Evolutionary conservation across 1,140 invertebrate genomes (phyloP), one percentile per base, ranked within the genome.

Genomic region (Drosophila sulfurigaster): DNA sequence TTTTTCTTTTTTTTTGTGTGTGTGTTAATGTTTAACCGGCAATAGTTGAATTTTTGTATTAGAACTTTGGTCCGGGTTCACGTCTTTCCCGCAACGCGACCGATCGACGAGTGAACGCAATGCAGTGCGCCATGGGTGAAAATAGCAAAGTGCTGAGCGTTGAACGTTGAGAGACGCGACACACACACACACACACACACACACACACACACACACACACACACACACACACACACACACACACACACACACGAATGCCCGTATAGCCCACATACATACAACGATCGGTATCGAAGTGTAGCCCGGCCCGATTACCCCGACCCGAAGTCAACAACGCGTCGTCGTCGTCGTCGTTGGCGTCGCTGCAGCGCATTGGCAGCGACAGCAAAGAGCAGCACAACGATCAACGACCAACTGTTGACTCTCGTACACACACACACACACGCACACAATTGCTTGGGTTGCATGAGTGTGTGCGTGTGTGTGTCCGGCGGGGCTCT

Each of bases 51-150:
- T 48, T 25, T 25, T 25, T 25, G 20, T n/a, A 11, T 2, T 57
- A 6, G 15, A 38, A 57, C 52, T 15, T 62, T 57, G 43, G 48
- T 58, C 32, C 45, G 38, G 32, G 38, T 46, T 32, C 51, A 79
- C 73, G 85, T 83, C 80, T 77, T 67, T 64, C 66, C 74, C 80
- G 80, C 67, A 78, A 66, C 74, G 69, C 80, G 74, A 88, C 70
- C 79, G 83, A 87, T 87, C 83, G 77, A 80, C 80, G 83, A 87
- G 70, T 87, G 83, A 87, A 83, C 80, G 67, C 64, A 83, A 78
- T 82, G 82, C 79, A 87, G 56, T 80, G 70, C 54, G 78, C 75
- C 30, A 46, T 80, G 65, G 70, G 78, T 66, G 75, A 78, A 80
- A 80, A 75, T 75, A 75, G 70, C 45, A 35, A 70, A 65, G 57